Percentiles rank a stretch among this genome's conserved stretches.
Evolutionary conservation across 2,113 vertebrate genomes (phyloP).

Genomic region (Podocnemis expansa): DNA sequence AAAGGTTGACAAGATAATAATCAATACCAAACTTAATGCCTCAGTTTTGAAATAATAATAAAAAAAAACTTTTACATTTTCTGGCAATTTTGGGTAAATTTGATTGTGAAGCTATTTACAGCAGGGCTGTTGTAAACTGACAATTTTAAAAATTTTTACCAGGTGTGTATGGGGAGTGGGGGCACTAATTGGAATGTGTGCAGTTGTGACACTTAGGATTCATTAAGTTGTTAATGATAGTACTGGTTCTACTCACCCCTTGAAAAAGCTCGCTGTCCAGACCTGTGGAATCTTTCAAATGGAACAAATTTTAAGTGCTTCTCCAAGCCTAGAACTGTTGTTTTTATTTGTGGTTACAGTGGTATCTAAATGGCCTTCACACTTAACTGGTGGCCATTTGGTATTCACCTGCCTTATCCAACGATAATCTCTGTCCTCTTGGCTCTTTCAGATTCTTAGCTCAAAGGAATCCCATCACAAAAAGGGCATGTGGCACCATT

Average conservation of each 20-base stretch:
- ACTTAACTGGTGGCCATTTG: slow-evolving; percentile 12
- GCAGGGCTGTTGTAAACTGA: rapidly evolving
- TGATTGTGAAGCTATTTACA: neutral
- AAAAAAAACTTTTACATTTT: neutral
- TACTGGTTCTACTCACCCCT: neutral
- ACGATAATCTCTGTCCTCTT: slow-evolving; percentile 11
- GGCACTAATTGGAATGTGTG: rapidly evolving
- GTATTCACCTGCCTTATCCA: slow-evolving; percentile 18
- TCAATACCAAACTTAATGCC: neutral
- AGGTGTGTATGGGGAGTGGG: neutral
- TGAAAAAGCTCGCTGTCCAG: neutral
- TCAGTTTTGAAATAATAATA: neutral
- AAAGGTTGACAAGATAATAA: neutral
- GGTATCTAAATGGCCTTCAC: slow-evolving; percentile 53
- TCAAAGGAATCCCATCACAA: slow-evolving; percentile 13
- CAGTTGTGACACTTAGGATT: neutral
- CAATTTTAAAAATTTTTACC: neutral
- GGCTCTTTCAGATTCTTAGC: neutral
- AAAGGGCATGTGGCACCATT: neutral
- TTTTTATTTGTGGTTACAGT: slow-evolving; percentile 5
- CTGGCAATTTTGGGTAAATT: neutral
- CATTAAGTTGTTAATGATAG: neutral
- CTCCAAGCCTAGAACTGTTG: neutral
- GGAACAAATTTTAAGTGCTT: slow-evolving; percentile 11
- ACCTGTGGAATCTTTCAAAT: slow-evolving; percentile 43